Evolutionary conservation across 2,113 vertebrate species (phyloP).

Genomic region (Elephantulus edwardii): DNA sequence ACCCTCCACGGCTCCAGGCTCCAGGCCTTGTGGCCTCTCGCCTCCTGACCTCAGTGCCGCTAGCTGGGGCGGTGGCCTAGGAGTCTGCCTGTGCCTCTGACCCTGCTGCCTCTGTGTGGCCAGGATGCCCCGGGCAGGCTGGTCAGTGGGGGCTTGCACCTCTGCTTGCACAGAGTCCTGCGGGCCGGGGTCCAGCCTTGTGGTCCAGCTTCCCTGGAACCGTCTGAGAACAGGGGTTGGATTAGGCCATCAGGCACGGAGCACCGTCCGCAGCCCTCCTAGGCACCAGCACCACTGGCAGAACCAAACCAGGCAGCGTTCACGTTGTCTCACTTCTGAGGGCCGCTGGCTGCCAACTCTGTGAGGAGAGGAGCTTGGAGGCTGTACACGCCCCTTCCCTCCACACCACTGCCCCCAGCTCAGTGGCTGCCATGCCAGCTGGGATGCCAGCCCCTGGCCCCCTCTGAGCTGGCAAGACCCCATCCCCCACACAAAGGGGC

Average conservation of each 20-base stretch:
- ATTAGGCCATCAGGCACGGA: not conserved
- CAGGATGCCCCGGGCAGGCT: too few species aligned
- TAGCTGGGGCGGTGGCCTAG: too few species aligned
- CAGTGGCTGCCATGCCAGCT: conserved; percentile 23
- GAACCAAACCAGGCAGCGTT: too few species aligned
- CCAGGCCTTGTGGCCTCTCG: not conserved
- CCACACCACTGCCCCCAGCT: not conserved
- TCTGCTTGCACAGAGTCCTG: too few species aligned
- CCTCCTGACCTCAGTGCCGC: too few species aligned
- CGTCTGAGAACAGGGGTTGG: not conserved
- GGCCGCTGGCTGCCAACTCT: too few species aligned
- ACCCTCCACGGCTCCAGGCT: not conserved
- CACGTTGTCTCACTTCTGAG: too few species aligned
- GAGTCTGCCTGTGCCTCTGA: too few species aligned
- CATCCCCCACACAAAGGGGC: not conserved
- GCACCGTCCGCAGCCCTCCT: too few species aligned
- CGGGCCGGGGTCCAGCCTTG: not conserved
- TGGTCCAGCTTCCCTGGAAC: not conserved
- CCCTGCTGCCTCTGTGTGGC: too few species aligned
- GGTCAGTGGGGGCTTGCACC: too few species aligned
- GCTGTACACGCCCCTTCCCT: not conserved
- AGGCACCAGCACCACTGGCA: not conserved
- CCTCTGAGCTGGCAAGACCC: conserved; percentile 34
- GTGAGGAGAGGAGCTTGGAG: not conserved
- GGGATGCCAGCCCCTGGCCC: not conserved